These are phyloP conservation scores for Leptinotarsa undecemlineata DNA, from an alignment of 1,140 invertebrate species.

Conservation along the genomic window DNA sequence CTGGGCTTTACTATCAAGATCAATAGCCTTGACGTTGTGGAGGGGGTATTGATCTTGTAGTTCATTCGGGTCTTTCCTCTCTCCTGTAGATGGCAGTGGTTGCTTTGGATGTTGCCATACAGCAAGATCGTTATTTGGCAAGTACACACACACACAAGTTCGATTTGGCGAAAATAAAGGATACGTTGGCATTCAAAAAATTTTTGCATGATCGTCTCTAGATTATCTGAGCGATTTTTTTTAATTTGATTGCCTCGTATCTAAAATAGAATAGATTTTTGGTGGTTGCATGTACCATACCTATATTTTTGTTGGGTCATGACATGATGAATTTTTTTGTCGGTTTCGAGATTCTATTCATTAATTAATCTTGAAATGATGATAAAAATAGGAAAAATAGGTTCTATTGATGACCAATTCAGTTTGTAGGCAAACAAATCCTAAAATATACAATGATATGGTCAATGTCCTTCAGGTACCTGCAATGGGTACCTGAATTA, in stretches of 20 bases:
- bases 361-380: too few relatives aligned
- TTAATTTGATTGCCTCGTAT: constrained; percentile 24
- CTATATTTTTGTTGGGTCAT: constrained; percentile 25
- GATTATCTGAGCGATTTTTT: constrained; percentile 34
- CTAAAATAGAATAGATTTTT: constrained; percentile 25
- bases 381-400: too few relatives aligned
- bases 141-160: constrained; percentile 14
- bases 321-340: constrained; percentile 4
- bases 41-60: constrained; percentile 14
- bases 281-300: constrained; percentile 37
- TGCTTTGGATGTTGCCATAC: constrained; percentile 6
- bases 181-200: constrained; percentile 9
- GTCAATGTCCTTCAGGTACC: too few relatives aligned
- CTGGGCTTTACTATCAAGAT: neutral
- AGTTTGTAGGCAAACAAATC: too few relatives aligned
- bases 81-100: constrained; percentile 22
- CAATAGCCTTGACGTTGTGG: neutral
- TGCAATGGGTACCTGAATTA: too few relatives aligned
- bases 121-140: constrained; percentile 22
- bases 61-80: neutral
- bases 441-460: too few relatives aligned
- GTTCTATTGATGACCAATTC: too few relatives aligned
- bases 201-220: constrained; percentile 30
- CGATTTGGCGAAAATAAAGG: neutral
- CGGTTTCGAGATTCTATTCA: too few relatives aligned